Base-by-base conservation (phyloP, 1,140 invertebrate species). In the Microplitis mediator region DNA sequence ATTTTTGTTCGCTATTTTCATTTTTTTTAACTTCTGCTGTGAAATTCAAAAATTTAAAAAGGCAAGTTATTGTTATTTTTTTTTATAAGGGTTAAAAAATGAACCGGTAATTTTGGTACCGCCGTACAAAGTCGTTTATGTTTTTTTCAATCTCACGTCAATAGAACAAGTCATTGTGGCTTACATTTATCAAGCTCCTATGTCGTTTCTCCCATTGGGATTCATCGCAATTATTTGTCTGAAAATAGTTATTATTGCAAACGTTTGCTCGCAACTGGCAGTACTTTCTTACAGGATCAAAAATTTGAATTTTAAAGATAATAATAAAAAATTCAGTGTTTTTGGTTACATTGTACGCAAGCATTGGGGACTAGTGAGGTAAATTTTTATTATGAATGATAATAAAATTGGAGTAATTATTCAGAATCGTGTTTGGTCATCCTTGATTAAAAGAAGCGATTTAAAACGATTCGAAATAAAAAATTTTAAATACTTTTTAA, bases 241-340 rank as follows among this genome's bases (percentile, higher is more conserved):
- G 31, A n/a, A 67, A 11, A n/a, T 51, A 8, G n/a, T 32, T 3
- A 54, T 67, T 54, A 32, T 67, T 5, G 4, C 11, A 32, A 32
- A 67, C 32, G 52, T 67, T 67, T 67, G 65, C 34, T 31, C 45
- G 11, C 65, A 67, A 67, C 34, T 67, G 31, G 16, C 11, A 4
- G 34, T 67, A 32, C 31, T 67, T 5, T 54, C 16, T 52, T 0
- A 67, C 23, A 67, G 65, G 34, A 31, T 67, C 6, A 67, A 13
- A 35, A 67, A 54, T 54, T 31, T 54, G 3, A 54, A 4, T 5
- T 4, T 13, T 11, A 32, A 34, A 1, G 13, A 31, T 52, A 9
- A 2, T 67, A 4, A 54, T 67, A n/a, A 16, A 31, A 31, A 13
- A 23, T 52, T 31, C 23, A 23, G 23, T 23, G 23, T 23, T 23